A percentile compares a stretch with the other conserved stretches of the same genome.
phyloP scores from a whole-genome alignment of 2,113 vertebrate species.

The Notothenia rossii region DNA sequence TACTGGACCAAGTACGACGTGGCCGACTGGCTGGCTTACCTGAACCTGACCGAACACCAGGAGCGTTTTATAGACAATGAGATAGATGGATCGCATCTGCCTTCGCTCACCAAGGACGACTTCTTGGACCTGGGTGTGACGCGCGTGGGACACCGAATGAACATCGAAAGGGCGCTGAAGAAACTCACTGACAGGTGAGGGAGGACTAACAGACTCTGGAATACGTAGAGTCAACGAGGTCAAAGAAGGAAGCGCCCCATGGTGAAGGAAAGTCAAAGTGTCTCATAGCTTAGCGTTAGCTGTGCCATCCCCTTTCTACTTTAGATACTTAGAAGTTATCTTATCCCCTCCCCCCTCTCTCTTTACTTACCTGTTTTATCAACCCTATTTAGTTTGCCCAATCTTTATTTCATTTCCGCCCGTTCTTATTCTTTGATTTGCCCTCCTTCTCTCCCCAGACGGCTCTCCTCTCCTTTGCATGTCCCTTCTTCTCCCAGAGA shows the following conservation, averaged over 20 bases:
- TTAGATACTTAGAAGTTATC: conserved; percentile 40
- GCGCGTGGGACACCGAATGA: conserved; percentile 95
- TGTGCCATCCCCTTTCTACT: conserved; percentile 46
- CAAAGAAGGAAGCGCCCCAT: conserved; percentile 51
- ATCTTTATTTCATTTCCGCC: conserved; percentile 41
- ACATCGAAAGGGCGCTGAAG: conserved; percentile 95
- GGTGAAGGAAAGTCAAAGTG: conserved; percentile 68
- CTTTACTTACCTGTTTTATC: conserved; percentile 43
- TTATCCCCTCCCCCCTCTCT: conserved; percentile 33
- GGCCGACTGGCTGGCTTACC: conserved; percentile 94
- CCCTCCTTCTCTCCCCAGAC: conserved; percentile 78
- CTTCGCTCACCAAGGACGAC: conserved; percentile 95
- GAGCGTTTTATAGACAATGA: conserved; percentile 96
- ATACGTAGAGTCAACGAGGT: conserved; percentile 41
- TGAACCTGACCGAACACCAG: conserved; percentile 91
- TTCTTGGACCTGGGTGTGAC: conserved; percentile 95
- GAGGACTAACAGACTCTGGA: conserved; percentile 66
- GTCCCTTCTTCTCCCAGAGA: conserved; percentile 81
- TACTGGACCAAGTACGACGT: conserved; percentile 97
- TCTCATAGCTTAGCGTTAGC: conserved; percentile 59
- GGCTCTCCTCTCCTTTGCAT: conserved; percentile 83
- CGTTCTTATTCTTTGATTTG: conserved; percentile 74
- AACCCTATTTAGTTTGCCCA: conserved; percentile 51
- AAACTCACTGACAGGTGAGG: conserved; percentile 96
- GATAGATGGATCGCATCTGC: conserved; percentile 95